Percentiles rank a stretch among this genome's conserved stretches.
Evolutionary conservation across 2,113 vertebrate genomes (phyloP).

Genomic region (Patagioenas fasciata): DNA sequence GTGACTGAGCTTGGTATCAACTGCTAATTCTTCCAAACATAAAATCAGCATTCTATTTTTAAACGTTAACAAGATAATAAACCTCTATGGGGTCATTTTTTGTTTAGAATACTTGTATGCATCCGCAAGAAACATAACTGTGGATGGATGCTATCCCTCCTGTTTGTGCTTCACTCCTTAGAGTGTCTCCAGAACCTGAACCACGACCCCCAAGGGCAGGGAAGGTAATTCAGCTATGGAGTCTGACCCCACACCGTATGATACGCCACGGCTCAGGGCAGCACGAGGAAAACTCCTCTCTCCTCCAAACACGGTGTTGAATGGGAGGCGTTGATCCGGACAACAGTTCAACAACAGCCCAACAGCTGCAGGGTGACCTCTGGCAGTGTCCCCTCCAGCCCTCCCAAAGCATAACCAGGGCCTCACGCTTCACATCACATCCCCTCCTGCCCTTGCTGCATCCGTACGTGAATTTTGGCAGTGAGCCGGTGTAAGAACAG

Average conservation of each 20-base stretch:
- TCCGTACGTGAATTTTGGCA: fast-evolving
- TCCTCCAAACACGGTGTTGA: neutral
- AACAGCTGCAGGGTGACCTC: neutral
- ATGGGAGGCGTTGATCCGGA: neutral
- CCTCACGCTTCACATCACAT: neutral
- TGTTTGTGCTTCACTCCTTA: neutral
- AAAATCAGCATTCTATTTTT: neutral
- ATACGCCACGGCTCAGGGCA: neutral
- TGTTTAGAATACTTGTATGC: neutral
- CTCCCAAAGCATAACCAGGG: neutral
- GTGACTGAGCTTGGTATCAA: neutral
- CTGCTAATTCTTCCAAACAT: neutral
- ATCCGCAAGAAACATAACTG: neutral
- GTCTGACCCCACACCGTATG: neutral
- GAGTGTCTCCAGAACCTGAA: conserved; percentile 40
- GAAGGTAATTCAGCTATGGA: conserved; percentile 3
- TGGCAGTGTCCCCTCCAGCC: neutral
- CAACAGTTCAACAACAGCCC: neutral
- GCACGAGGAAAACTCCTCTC: neutral
- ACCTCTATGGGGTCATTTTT: neutral
- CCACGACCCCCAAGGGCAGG: neutral
- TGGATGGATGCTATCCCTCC: neutral
- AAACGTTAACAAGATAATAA: neutral
- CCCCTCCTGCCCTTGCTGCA: neutral
- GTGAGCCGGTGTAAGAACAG: neutral